Conservation (phyloP, 2,888 invertebrate species). For the Drosophila pegasa region DNA sequence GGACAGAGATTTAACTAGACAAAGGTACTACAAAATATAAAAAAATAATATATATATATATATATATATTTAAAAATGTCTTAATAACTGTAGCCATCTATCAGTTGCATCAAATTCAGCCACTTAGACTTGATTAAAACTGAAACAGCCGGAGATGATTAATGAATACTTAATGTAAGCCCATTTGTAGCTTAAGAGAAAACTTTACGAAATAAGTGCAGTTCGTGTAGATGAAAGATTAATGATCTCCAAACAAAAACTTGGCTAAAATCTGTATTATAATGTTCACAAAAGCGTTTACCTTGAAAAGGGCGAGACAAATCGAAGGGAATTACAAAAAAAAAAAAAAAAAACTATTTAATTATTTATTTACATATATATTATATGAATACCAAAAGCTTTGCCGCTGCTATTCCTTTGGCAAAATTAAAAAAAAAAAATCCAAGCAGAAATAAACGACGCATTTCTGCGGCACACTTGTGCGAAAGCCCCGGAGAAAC, state of each 20-base stretch:
- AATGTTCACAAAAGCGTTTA: not conserved
- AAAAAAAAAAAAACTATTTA: not conserved
- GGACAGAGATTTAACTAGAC: too few species aligned
- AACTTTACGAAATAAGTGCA: slow-evolving; percentile 2
- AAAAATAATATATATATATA: not conserved
- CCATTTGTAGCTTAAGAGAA: not conserved
- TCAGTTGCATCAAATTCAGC: not conserved
- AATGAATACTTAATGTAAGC: slow-evolving; percentile 1
- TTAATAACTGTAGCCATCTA: not conserved
- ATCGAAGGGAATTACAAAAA: not conserved
- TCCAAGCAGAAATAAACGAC: slow-evolving; percentile 11
- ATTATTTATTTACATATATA: not conserved
- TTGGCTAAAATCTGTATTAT: not conserved
- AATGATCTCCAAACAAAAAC: slow-evolving; percentile 12
- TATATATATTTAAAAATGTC: not conserved
- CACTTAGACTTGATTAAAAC: not conserved
- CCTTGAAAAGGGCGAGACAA: slow-evolving; percentile 4
- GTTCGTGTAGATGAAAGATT: slow-evolving; percentile 15
- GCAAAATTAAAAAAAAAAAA: not conserved
- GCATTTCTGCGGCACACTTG: slow-evolving; percentile 16
- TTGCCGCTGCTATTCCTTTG: too few species aligned
- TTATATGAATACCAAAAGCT: not conserved
- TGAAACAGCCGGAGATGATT: slow-evolving; percentile 8
- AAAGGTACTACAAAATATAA: too few species aligned
- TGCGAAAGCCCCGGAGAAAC: slow-evolving; percentile 13